Base-by-base conservation (phyloP, 2,797 vertebrate genomes). In the Tragelaphus eurycerus region DNA sequence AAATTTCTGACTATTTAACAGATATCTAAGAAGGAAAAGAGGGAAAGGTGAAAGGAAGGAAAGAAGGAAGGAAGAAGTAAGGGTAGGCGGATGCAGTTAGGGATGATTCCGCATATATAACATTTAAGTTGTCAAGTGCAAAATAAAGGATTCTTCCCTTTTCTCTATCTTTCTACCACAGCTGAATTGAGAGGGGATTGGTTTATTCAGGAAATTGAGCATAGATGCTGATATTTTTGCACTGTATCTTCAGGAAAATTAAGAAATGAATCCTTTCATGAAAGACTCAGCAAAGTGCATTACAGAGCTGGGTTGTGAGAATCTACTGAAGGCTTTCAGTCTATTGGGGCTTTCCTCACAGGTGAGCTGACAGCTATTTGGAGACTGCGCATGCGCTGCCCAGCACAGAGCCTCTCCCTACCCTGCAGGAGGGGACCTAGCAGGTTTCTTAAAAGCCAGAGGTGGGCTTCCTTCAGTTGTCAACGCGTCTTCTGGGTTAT, bases 401-500 rank as follows among this genome's bases (percentile, higher is more conserved):
- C 4, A 21, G 50, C 4, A 4, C 54, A 0, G 3, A 27, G 55
- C 10, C 38, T 21, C 43, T 55, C 64, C 46, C 10, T 1, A 3
- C 16, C 55, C 43, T 19, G 67, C 27, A 29, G 9, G 14, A 50
- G 21, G 21, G 6, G 46, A 19, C 2, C 57, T 62, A 17, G 5
- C 1, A 29, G 31, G 15, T 62, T 17, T 27, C 67, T 38, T 48
- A 46, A 87, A n/a, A 16, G 3, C 43, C 21, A 50, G 74, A 98
- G 62, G 92, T 92, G 57, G 81, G 52, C 71, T 96, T 74, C 34
- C 62, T 89, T 85, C 46, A 1, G 17, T 38, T 15, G 25, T 60
- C 71, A 50, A 84, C 91, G 88, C 48, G 43, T 90, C 78, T 85
- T 31, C 67, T 50, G 34, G 17, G 87, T 96, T 98, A 97, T 97